Evolutionary conservation across 1,140 invertebrate genomes (phyloP).

Genomic region (Augochlora pura): DNA sequence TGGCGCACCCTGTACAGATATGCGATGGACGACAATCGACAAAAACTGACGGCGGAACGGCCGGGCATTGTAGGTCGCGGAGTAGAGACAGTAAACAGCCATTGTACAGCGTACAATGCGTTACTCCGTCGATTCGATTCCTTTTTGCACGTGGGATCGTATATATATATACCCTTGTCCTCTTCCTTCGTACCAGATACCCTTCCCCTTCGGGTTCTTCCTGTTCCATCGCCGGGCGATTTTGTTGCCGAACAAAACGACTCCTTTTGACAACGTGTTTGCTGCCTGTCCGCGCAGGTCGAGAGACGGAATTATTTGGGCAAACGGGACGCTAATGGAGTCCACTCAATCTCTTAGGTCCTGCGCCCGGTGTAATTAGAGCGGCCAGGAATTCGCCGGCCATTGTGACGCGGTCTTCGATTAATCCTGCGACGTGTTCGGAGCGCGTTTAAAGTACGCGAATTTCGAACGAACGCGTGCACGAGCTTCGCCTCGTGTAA

Average conservation of each 20-base stretch:
- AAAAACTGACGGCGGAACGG: constrained; percentile 76
- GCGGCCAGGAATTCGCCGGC: not conserved
- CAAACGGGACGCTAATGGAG: constrained; percentile 17
- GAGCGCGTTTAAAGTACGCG: not conserved
- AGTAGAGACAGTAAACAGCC: constrained; percentile 78
- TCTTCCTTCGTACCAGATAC: constrained; percentile 23
- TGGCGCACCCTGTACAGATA: constrained; percentile 26
- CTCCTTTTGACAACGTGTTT: constrained; percentile 29
- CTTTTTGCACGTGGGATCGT: constrained; percentile 58
- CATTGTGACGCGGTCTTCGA: not conserved
- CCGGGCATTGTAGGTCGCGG: constrained; percentile 70
- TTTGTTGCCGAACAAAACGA: constrained; percentile 39
- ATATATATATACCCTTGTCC: constrained; percentile 60
- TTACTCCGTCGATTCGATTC: constrained; percentile 62
- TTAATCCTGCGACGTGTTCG: not conserved
- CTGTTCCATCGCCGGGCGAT: constrained; percentile 6
- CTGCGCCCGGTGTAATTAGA: not conserved
- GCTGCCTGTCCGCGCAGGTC: constrained; percentile 1
- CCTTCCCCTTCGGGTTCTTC: not conserved
- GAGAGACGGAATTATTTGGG: constrained; percentile 11
- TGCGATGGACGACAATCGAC: constrained; percentile 69
- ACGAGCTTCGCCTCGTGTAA: no score
- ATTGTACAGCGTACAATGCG: constrained; percentile 60
- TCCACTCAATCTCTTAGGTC: not conserved
- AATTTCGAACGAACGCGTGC: no score